phyloP scores from a whole-genome alignment of 2,113 vertebrate genomes.

The Alouatta palliata region DNA sequence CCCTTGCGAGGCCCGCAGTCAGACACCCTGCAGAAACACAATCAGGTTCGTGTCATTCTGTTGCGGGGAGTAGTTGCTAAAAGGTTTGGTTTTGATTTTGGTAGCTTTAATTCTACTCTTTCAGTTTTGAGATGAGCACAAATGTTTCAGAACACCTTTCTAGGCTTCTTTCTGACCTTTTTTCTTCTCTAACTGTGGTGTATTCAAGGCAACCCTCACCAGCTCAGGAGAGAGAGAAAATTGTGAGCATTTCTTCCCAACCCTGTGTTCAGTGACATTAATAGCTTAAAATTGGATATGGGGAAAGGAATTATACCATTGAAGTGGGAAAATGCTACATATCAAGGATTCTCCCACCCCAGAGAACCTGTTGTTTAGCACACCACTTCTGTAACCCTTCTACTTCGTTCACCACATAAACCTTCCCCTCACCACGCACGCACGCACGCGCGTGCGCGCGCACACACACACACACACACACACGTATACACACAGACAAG shows the following conservation, averaged over 20 bases:
- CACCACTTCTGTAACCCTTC: neutral
- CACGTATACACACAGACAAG: fast-evolving
- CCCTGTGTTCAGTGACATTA: neutral
- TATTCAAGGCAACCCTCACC: neutral
- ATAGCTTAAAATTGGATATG: neutral
- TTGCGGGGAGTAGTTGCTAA: neutral
- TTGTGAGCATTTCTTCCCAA: neutral
- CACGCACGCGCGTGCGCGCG: too few relatives aligned
- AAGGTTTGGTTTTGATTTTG: neutral
- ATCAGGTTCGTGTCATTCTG: fast-evolving
- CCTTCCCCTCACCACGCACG: too few relatives aligned
- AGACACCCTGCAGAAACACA: neutral
- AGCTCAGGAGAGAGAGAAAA: neutral
- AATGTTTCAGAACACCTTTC: neutral
- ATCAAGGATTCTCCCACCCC: neutral
- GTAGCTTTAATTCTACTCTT: neutral
- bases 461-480: neutral
- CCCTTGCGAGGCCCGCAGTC: fast-evolving
- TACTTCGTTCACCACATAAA: neutral
- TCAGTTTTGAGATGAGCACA: neutral
- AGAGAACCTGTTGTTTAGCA: neutral
- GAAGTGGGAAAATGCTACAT: neutral
- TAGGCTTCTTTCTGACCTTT: neutral
- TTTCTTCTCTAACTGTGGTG: neutral
- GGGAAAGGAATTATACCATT: neutral